Conservation (phyloP, 2,888 invertebrate genomes). For the Eurytoma adleriae region DNA sequence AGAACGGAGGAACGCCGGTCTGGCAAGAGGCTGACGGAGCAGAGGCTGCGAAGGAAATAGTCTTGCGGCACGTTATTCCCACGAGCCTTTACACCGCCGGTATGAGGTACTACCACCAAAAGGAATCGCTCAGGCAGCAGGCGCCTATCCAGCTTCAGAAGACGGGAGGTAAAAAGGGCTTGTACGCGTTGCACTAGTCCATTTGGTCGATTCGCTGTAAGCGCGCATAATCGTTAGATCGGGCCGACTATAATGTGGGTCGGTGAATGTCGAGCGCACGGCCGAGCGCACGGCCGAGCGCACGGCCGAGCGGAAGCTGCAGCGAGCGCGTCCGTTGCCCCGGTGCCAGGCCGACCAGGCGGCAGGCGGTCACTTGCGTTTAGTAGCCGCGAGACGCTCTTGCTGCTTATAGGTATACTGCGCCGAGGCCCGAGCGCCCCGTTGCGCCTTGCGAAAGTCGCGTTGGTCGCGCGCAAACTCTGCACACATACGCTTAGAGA, state of each 20-base stretch:
- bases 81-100: constrained; percentile 90
- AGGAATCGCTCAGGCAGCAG: constrained; percentile 86
- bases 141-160: constrained; percentile 89
- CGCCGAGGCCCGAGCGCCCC: neutral
- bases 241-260: constrained; percentile 52
- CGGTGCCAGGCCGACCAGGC: neutral
- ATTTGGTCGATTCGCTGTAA: neutral
- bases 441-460: constrained; percentile 30
- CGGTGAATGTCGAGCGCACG: constrained; percentile 54
- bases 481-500: constrained; percentile 17
- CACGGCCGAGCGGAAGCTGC: neutral
- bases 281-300: constrained; percentile 1
- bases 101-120: constrained; percentile 91
- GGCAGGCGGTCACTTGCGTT: constrained; percentile 27
- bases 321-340: no score
- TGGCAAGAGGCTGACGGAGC: constrained; percentile 72
- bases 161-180: constrained; percentile 80
- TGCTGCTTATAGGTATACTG: no score
- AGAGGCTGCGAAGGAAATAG: constrained; percentile 82
- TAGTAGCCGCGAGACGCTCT: neutral
- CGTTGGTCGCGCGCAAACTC: neutral
- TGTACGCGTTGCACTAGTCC: neutral
- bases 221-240: neutral
- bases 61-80: constrained; percentile 86
- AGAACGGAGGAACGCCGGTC: constrained; percentile 78